Base-by-base conservation (phyloP, 2,888 invertebrate genomes). In the Cotesia congregata region DNA sequence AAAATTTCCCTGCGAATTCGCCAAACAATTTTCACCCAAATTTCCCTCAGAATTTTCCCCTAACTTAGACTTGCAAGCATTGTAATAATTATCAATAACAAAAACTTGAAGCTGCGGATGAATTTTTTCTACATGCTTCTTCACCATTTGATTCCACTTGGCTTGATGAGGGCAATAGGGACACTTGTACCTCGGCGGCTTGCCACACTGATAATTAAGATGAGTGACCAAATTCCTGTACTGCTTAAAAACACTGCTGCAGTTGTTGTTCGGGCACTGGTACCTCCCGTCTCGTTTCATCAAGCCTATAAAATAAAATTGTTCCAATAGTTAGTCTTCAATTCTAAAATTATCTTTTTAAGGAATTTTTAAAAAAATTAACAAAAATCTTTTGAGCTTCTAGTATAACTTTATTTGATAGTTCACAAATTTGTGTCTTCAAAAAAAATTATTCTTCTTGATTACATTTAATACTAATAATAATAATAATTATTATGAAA, bases 101-200 rank as follows among this genome's bases (percentile, higher is more conserved):
- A 50, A 4, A 50, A 50, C 4, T 50, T 50, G 7, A 12, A 0
- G 7, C 7, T 12, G 50, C 9, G 50, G 50, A 12, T 50, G 50
- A 50, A 50, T 7, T 50, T 12, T 7, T 12, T 50, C 50, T 0
- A 50, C 12, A 50, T 62, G 62, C 20, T 62, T 62, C 20, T 62
- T 62, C 3, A 73, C 65, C 38, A 67, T 67, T 50, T 67, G 50
- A 38, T 41, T 41, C 1, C 59, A 82, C 41, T 80, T 82, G 4
- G 83, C 80, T 50, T 80, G 80, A 72, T 83, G 82, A 39, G 6
- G 67, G 78, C 89, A 90, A 69, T 83, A 83, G 12, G 85, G 83
- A 78, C 88, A 88, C n/a, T 77, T 83, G 81, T 85, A 87, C 5
- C 85, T 80, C 17, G 85, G 85, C 60, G 82, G 83, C 74, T 84